Evolutionary conservation across 2,888 invertebrate species (phyloP).

Genomic region (Stramonita haemastoma): DNA sequence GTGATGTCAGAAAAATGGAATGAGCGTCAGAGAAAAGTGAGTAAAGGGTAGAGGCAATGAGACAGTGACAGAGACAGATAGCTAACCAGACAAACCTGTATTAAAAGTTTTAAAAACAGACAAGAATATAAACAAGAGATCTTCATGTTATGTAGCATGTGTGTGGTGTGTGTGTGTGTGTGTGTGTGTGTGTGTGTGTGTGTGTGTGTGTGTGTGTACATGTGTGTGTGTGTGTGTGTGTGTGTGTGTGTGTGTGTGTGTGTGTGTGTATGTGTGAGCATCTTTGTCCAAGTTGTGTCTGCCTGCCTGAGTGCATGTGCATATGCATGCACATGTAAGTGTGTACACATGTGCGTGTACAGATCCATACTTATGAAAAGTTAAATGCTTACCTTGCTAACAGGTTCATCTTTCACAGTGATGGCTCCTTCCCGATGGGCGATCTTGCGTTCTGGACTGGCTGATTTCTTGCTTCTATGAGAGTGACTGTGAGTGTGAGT

Average conservation of each 20-base stretch:
- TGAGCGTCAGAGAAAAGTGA: no score
- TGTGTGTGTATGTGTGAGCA: neutral
- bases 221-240: neutral
- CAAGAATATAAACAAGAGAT: no score
- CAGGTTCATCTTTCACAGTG: slow-evolving; percentile 73
- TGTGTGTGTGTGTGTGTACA: neutral
- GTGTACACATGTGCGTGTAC: neutral
- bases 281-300: neutral
- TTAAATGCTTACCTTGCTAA: slow-evolving; percentile 68
- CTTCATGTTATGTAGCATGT: no score
- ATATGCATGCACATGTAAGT: neutral
- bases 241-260: neutral
- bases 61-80: no score
- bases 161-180: neutral
- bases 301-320: neutral
- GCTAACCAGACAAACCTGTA: no score
- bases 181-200: neutral
- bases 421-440: slow-evolving; percentile 66
- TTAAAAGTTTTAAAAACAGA: no score
- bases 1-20: no score
- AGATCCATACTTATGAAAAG: no score
- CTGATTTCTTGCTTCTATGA: slow-evolving; percentile 51
- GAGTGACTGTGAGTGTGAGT: slow-evolving; percentile 43
- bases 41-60: no score
- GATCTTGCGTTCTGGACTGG: slow-evolving; percentile 58